Conservation (phyloP, 1,140 invertebrate genomes). For the Eueides isabella region DNA sequence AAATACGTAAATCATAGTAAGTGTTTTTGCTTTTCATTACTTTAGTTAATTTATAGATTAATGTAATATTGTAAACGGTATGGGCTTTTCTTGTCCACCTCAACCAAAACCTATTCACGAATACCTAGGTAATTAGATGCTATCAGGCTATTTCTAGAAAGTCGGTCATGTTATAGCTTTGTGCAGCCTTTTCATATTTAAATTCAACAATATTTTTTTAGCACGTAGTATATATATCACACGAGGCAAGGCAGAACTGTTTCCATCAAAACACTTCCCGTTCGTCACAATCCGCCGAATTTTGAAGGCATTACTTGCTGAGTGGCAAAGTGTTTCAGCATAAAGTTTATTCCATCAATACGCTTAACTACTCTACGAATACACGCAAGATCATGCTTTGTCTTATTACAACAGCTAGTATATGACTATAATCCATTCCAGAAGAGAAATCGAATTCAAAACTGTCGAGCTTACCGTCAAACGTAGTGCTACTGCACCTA, state of each 20-base stretch:
- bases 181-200: constrained; percentile 14
- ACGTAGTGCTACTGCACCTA: not conserved
- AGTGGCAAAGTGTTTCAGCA: too few species aligned
- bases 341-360: too few species aligned
- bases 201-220: not conserved
- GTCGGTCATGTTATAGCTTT: constrained; percentile 41
- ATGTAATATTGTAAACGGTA: constrained; percentile 9
- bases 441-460: too few species aligned
- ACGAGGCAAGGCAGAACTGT: not conserved
- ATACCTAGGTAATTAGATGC: constrained; percentile 60
- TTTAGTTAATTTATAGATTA: not conserved
- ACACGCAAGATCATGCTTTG: not conserved
- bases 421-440: not conserved
- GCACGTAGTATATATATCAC: not conserved
- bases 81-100: constrained; percentile 15
- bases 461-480: too few species aligned
- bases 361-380: too few species aligned
- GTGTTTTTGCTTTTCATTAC: too few species aligned
- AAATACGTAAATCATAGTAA: too few species aligned
- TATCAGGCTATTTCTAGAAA: constrained; percentile 63
- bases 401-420: not conserved
- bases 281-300: too few species aligned
- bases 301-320: too few species aligned
- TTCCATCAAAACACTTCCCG: too few species aligned
- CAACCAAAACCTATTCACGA: constrained; percentile 46